Evolutionary conservation across 2,888 invertebrate genomes (phyloP).

Genomic region (Laothoe populi): DNA sequence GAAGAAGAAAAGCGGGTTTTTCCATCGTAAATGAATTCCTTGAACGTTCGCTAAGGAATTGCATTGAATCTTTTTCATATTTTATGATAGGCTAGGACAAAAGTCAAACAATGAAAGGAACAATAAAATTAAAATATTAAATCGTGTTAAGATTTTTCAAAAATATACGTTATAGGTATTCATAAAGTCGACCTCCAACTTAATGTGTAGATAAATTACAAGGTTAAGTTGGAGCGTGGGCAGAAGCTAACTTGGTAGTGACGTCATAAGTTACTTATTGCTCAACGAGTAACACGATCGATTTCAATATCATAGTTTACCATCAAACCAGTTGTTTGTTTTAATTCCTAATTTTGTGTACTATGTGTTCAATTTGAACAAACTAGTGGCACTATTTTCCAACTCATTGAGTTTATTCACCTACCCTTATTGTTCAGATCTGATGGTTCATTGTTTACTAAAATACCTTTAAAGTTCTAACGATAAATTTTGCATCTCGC

Average conservation of each 20-base stretch:
- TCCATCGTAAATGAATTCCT: too few relatives aligned
- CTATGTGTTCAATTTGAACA: too few relatives aligned
- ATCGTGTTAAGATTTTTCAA: not conserved
- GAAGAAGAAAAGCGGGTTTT: too few relatives aligned
- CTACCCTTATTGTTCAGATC: too few relatives aligned
- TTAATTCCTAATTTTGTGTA: not conserved
- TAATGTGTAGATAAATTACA: conserved; percentile 20
- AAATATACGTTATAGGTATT: not conserved
- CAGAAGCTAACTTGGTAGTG: conserved; percentile 19
- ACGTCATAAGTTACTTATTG: conserved; percentile 15
- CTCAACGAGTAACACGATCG: not conserved
- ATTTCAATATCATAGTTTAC: not conserved
- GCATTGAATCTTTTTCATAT: too few relatives aligned
- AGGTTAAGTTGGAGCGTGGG: conserved; percentile 20
- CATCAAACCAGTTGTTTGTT: not conserved
- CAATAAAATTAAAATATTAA: not conserved
- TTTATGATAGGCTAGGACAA: too few relatives aligned
- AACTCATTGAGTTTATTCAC: too few relatives aligned
- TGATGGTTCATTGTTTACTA: too few relatives aligned
- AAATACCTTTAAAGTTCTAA: too few relatives aligned
- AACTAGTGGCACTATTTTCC: too few relatives aligned
- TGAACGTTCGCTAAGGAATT: too few relatives aligned
- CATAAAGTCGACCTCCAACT: conserved; percentile 7
- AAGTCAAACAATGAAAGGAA: not conserved
- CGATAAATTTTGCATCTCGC: too few relatives aligned